Percentiles rank a stretch among this genome's conserved stretches.
phyloP scores from a whole-genome alignment of 2,797 vertebrate species.

The Hapalemur alaotrensis region DNA sequence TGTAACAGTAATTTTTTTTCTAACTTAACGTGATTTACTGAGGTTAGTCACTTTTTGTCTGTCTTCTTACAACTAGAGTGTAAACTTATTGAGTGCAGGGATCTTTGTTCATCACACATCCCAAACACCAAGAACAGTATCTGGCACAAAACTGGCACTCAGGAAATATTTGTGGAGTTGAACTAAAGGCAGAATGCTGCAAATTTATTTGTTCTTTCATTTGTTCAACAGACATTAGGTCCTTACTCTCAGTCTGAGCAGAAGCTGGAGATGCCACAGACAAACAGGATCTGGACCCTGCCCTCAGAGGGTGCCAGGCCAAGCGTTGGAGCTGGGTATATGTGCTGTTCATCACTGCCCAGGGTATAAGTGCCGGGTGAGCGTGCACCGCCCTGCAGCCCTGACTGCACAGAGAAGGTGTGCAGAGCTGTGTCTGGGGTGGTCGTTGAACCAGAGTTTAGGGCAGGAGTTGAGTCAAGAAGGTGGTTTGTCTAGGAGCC shows the following conservation, averaged over 20 bases:
- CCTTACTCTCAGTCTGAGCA: neutral
- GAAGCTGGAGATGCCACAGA: neutral
- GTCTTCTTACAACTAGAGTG: neutral
- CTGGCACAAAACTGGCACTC: neutral
- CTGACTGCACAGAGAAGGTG: neutral
- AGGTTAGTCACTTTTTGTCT: neutral
- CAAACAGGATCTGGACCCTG: neutral
- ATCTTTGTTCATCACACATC: neutral
- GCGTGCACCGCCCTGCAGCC: neutral
- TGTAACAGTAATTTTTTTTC: neutral
- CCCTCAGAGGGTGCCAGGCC: neutral
- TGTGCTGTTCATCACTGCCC: accelerated
- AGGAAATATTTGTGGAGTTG: neutral
- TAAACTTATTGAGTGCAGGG: neutral
- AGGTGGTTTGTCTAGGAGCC: neutral
- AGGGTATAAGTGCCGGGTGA: too few relatives aligned
- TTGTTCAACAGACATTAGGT: neutral
- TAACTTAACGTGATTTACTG: neutral
- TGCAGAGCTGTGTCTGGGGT: neutral
- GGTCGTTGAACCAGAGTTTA: neutral
- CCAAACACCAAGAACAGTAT: neutral
- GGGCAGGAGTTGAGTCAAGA: too few relatives aligned
- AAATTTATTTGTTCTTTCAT: neutral
- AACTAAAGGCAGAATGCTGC: neutral
- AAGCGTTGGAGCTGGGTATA: neutral